Evolutionary conservation across 2,797 vertebrate species (phyloP).

Genomic region (Fistularia commersonii): DNA sequence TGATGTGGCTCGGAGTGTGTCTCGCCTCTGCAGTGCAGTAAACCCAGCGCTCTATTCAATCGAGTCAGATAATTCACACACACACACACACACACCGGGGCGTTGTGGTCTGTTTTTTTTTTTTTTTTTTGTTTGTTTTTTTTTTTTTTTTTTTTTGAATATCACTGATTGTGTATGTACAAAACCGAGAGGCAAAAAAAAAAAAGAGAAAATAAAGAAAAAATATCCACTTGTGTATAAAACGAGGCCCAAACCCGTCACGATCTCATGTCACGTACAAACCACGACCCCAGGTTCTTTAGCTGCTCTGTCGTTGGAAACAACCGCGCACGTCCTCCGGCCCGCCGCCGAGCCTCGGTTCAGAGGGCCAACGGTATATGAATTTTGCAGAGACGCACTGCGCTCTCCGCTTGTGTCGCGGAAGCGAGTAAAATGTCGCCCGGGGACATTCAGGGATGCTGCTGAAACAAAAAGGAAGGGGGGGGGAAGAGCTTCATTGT

Average conservation of each 20-base stretch:
- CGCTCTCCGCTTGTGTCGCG: conserved; percentile 46
- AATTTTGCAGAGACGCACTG: too few relatives aligned
- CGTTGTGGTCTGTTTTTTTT: too few relatives aligned
- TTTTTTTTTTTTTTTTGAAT: too few relatives aligned
- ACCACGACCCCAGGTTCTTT: conserved; percentile 51
- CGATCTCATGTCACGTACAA: conserved; percentile 42
- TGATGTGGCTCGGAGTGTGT: conserved; percentile 47
- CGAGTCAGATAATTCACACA: conserved; percentile 55
- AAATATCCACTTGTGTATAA: conserved; percentile 45
- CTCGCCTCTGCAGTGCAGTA: conserved; percentile 69
- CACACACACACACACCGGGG: conserved; percentile 59
- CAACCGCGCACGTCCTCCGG: too few relatives aligned
- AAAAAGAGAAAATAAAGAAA: conserved; percentile 9
- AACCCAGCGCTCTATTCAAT: conserved; percentile 62
- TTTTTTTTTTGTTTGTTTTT: too few relatives aligned
- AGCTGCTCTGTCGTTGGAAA: conserved; percentile 62
- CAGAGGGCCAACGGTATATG: too few relatives aligned
- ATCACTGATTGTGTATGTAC: conserved; percentile 62
- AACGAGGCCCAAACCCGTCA: conserved; percentile 52
- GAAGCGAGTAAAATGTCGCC: conserved; percentile 52
- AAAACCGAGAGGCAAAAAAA: conserved; percentile 21
- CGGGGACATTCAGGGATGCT: conserved; percentile 73
- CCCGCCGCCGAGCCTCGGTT: conserved; percentile 55
- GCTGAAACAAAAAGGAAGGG: conserved; percentile 57
- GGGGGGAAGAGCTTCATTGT: conserved; percentile 63